These are phyloP conservation scores for Solenodon paradoxus DNA, from an alignment of 2,113 vertebrate genomes.

Conservation along the genomic window DNA sequence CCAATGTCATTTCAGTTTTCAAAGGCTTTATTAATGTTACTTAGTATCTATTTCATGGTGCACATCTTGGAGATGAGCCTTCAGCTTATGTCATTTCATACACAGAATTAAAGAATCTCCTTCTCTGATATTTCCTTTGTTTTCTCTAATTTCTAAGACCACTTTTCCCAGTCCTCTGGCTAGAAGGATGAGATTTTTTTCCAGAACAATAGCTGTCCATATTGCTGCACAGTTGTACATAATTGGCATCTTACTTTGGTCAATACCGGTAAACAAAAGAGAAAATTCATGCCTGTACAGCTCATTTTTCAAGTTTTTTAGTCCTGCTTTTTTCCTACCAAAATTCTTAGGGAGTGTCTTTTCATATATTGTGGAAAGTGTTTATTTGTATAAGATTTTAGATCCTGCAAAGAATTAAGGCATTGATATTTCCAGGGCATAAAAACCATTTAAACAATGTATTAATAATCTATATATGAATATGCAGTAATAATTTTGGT, in stretches of 20 bases:
- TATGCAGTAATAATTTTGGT: background rate
- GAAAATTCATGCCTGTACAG: background rate
- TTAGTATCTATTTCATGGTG: background rate
- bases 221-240: background rate
- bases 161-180: background rate
- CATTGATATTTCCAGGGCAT: background rate
- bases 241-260: background rate
- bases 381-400: background rate
- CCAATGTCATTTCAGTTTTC: background rate
- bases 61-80: background rate
- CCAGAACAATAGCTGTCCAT: background rate
- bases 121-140: background rate
- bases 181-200: background rate
- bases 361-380: background rate
- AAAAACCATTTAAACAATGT: background rate
- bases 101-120: background rate
- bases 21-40: background rate
- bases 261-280: background rate
- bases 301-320: background rate
- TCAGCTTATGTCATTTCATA: background rate
- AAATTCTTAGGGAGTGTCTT: background rate
- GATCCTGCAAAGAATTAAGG: background rate
- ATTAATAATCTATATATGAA: background rate
- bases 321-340: background rate
- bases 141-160: background rate